Base-by-base conservation (phyloP, 2,888 invertebrate species). In the Nomada ruficornis region DNA sequence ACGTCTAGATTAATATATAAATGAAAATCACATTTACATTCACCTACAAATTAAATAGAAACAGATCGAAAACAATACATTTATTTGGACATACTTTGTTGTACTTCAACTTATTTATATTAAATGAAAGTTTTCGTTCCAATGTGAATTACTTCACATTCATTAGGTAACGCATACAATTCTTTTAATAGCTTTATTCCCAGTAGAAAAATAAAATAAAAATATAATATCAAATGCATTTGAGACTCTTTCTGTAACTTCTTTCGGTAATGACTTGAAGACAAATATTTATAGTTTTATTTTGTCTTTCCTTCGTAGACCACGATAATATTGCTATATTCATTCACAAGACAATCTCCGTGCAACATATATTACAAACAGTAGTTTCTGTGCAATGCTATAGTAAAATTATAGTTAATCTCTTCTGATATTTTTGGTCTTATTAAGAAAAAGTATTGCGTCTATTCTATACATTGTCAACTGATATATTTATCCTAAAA, bases 401-500 rank as follows among this genome's bases (percentile, higher is more conserved):
- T 47, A 13, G 50, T 55, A 79, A 76, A 67, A 77, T 80, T 78
- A 75, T 64, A 75, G 52, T 77, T 59, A 75, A 74, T 63, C 63
- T 52, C 52, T 73, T 15, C 44, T 72, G 78, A 59, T 79, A 77
- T 69, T 81, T 81, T 86, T 87, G 81, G 74, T 80, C 76, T 83
- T 81, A 62, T 77, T 55, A 67, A 71, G n/a, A 63, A 13, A 76
- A 83, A 52, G 63, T 71, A 77, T 71, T 77, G 29, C 65, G 60
- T 26, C 44, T 62, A 75, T 73, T 70, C 86, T 94, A 96, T 89
- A 96, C 94, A 90, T 96, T 96, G 91, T 98, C 97, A 69, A 98
- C 95, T 85, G 96, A 95, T 89, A 97, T 95, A 94, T 97, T 97
- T 94, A 98, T 96, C 94, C 96, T 96, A 94, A 98, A 97, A 63